Conservation (phyloP, 1,140 invertebrate species). For the Cotesia typhae region DNA sequence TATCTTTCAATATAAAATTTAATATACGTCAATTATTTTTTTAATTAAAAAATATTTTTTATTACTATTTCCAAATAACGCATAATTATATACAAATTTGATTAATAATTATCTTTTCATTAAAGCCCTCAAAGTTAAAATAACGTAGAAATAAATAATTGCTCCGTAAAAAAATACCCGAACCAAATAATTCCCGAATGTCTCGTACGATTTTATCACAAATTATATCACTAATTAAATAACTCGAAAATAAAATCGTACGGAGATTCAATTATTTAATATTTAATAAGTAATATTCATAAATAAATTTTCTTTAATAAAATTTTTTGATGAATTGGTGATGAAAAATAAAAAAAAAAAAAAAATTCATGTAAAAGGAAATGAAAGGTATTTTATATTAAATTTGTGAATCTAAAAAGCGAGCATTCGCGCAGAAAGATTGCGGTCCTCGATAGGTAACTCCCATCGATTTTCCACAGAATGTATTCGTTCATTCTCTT, state of each 20-base stretch:
- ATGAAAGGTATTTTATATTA: conserved; percentile 22
- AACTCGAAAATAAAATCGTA: conserved; percentile 38
- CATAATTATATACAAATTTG: no score
- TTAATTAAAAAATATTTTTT: no score
- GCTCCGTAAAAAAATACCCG: conserved; percentile 22
- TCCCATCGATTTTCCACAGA: conserved; percentile 52
- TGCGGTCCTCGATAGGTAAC: conserved; percentile 55
- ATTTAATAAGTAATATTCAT: conserved; percentile 10
- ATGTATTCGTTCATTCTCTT: conserved; percentile 46
- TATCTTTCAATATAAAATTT: no score
- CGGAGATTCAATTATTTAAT: conserved; percentile 38
- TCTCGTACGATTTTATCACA: conserved; percentile 38
- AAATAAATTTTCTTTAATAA: neutral
- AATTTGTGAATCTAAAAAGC: neutral
- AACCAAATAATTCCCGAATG: conserved; percentile 37
- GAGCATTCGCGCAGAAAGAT: conserved; percentile 55
- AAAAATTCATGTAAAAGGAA: neutral
- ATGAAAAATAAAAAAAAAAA: conserved; percentile 12
- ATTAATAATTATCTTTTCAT: neutral
- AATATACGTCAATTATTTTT: no score
- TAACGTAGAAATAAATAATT: conserved; percentile 3
- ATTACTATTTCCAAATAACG: no score
- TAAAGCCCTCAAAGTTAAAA: neutral
- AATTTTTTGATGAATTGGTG: neutral
- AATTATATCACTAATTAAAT: conserved; percentile 1